These are phyloP conservation scores for Volucella bombylans DNA, from an alignment of 2,888 invertebrate genomes.

Conservation along the genomic window DNA sequence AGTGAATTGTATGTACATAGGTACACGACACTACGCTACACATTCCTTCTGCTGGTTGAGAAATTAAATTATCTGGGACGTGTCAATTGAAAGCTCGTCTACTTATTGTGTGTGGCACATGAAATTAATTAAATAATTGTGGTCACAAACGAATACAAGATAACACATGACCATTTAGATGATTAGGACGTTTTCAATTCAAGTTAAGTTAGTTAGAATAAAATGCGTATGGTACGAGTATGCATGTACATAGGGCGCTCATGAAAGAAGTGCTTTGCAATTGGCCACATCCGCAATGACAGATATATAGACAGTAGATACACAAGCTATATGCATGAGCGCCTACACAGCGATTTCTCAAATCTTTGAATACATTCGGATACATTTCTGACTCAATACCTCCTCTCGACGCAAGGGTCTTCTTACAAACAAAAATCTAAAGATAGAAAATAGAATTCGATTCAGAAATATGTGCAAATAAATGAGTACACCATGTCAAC, in stretches of 20 bases:
- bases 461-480: slow-evolving; percentile 7
- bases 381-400: no score
- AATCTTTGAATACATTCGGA: no score
- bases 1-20: background rate
- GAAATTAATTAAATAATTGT: slow-evolving; percentile 37
- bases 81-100: slow-evolving; percentile 51
- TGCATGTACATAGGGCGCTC: background rate
- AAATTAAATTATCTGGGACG: slow-evolving; percentile 27
- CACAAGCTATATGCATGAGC: no score
- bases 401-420: no score
- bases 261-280: slow-evolving; percentile 1
- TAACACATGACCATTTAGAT: background rate
- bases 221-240: slow-evolving; percentile 12
- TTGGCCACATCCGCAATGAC: slow-evolving; percentile 23
- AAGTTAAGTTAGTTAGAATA: slow-evolving; percentile 17
- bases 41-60: slow-evolving; percentile 8
- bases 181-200: slow-evolving; percentile 15
- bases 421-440: background rate
- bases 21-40: background rate
- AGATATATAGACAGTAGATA: no score
- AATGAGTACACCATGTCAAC: background rate
- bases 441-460: background rate
- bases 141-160: background rate
- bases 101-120: slow-evolving; percentile 8
- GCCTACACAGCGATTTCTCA: no score